Conservation (phyloP, 2,797 vertebrate species). For the Sardinella longiceps region DNA sequence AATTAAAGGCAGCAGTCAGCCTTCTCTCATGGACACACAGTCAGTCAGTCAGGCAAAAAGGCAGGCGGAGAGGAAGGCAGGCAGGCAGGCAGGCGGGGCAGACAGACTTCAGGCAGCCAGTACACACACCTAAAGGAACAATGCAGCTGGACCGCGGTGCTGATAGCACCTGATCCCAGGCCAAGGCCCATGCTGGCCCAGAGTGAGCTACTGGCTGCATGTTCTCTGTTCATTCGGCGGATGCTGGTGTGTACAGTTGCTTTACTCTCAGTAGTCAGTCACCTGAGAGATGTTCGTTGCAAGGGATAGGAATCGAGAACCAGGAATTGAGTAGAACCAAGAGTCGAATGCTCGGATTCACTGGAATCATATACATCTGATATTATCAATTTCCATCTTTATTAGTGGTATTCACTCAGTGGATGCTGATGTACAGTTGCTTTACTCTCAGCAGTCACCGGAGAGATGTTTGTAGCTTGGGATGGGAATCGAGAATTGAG, state of each 20-base stretch:
- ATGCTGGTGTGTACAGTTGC: background rate
- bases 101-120: conserved; percentile 37
- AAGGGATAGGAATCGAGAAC: too few relatives aligned
- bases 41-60: conserved; percentile 1
- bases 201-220: too few relatives aligned
- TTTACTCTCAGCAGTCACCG: too few relatives aligned
- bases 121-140: conserved; percentile 47
- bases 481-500: too few relatives aligned
- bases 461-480: background rate
- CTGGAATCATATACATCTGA: too few relatives aligned
- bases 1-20: conserved; percentile 49
- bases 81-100: background rate
- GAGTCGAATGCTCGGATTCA: too few relatives aligned
- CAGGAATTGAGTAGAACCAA: too few relatives aligned
- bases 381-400: too few relatives aligned
- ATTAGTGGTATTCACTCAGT: too few relatives aligned
- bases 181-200: background rate
- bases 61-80: background rate
- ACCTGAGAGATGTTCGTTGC: background rate
- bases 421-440: too few relatives aligned
- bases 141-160: conserved; percentile 29
- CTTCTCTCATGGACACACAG: conserved; percentile 28
- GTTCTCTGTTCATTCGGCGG: background rate
- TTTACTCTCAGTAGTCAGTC: background rate
- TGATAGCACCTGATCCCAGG: background rate